Percentiles rank a stretch among this genome's conserved stretches.
Conservation (phyloP, 2,797 vertebrate species). For the Gadopsis bispinosus region DNA sequence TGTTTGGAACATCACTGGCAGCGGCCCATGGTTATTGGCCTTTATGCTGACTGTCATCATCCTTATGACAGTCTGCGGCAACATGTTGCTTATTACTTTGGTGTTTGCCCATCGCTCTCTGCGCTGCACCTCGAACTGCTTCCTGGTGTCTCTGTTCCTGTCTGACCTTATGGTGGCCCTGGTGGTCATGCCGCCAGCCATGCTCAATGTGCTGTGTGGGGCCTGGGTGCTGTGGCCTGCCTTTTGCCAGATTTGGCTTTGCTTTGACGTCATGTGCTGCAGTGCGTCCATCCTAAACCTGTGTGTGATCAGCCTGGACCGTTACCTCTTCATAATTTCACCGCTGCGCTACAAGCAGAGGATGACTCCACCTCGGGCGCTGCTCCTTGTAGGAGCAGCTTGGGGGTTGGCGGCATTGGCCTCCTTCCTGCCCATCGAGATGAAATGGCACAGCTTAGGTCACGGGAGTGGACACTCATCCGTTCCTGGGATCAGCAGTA, state of each 20-base stretch:
- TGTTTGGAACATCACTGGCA: conserved; percentile 85
- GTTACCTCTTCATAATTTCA: conserved; percentile 96
- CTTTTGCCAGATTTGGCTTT: conserved; percentile 95
- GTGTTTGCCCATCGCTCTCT: conserved; percentile 94
- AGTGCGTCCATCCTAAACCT: conserved; percentile 99
- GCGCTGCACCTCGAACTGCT: conserved; percentile 97
- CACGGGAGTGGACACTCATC: conserved; percentile 51
- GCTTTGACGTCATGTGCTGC: conserved; percentile 98
- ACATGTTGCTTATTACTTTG: conserved; percentile 91
- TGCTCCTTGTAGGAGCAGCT: conserved; percentile 90
- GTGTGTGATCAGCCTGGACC: conserved; percentile 96
- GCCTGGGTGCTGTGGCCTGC: conserved; percentile 91
- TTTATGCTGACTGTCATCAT: conserved; percentile 92
- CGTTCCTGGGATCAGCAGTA: conserved; percentile 36
- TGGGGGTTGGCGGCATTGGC: conserved; percentile 92
- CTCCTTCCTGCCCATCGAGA: conserved; percentile 95
- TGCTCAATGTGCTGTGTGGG: conserved; percentile 94
- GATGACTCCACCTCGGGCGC: conserved; percentile 91
- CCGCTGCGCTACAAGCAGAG: conserved; percentile 95
- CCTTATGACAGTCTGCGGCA: conserved; percentile 90
- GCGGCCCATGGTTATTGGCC: conserved; percentile 89
- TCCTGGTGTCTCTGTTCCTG: conserved; percentile 96
- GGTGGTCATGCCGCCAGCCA: conserved; percentile 98
- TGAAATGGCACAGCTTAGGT: conserved; percentile 94
- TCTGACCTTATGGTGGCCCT: conserved; percentile 97